Percentiles rank a stretch among this genome's conserved stretches.
These are phyloP conservation scores for Trichonephila clavipes DNA, from an alignment of 1,140 invertebrate species.

Conservation along the genomic window DNA sequence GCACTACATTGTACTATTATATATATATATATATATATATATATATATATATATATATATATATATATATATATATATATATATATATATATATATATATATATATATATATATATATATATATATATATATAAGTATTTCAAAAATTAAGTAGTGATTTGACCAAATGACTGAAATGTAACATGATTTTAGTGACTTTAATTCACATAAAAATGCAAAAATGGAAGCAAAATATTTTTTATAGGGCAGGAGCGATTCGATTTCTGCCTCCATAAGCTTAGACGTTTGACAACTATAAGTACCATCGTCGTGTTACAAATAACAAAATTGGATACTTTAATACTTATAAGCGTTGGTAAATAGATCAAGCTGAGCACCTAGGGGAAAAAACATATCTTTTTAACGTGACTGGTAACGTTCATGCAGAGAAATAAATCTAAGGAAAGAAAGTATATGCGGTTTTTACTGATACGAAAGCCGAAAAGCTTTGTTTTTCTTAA, in stretches of 20 bases:
- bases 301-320: not conserved
- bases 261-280: not conserved
- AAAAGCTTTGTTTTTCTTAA: constrained; percentile 27
- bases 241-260: not conserved
- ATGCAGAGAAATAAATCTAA: not conserved
- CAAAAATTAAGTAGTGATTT: too few species aligned
- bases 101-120: too few species aligned
- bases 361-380: not conserved
- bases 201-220: not conserved
- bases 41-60: too few species aligned
- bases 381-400: not conserved
- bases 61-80: too few species aligned
- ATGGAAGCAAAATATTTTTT: not conserved
- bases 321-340: constrained; percentile 28
- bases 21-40: too few species aligned
- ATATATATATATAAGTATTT: too few species aligned
- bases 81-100: too few species aligned
- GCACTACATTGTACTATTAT: too few species aligned
- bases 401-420: constrained; percentile 45
- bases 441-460: constrained; percentile 28
- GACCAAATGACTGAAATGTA: too few species aligned
- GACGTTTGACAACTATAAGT: not conserved
- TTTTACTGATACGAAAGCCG: constrained; percentile 28
- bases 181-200: too few species aligned
- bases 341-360: constrained; percentile 2